Evolutionary conservation across 2,113 vertebrate species (phyloP), one percentile per base, ranked within the genome.

Genomic region (Tyrannus savana): DNA sequence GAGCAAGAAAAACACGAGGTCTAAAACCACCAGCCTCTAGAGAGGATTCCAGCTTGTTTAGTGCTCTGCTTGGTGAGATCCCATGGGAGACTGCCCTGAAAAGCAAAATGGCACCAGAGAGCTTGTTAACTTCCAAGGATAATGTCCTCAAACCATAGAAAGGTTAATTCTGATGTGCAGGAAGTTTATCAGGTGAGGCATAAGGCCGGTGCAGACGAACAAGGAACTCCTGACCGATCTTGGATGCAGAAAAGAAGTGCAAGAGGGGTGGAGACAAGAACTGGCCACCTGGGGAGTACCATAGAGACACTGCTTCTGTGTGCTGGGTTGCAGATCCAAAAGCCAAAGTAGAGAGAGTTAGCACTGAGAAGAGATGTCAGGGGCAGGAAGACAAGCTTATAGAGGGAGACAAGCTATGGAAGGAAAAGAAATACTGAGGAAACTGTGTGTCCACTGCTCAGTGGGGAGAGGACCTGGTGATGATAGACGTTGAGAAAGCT

Each of bases 271-370:
- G 19, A 88, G 19, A 12, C 19, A 68, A 76, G 19, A 19, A 22
- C 2, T 0, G 27, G 4, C 2, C 14, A 37, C 10, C 10, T n/a
- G 33, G 14, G 4, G 25, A 68, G 5, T 23, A 52, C 5, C 10
- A n/a, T 28, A 55, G 35, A 77, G 31, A 49, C 19, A 7, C n/a
- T 64, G 9, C 10, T 58, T n/a, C 5, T 42, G 11, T 41, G 53
- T 30, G 21, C 16, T 39, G 11, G 4, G 8, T 7, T 55, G 9
- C 14, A 77, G 5, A 50, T 21, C 49, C 71, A 35, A 69, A 82
- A 47, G 11, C 16, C 50, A 52, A 86, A 49, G 14, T 1, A 52
- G 50, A 42, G 3, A 44, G n/a, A 41, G 5, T 22, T 62, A 42
- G 4, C 11, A 50, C 7, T 59, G 19, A 27, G 37, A 53, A 33